A percentile compares a stretch with the other conserved stretches of the same genome.
phyloP scores from a whole-genome alignment of 2,888 invertebrate species.

The Mechanitis mazaeus region DNA sequence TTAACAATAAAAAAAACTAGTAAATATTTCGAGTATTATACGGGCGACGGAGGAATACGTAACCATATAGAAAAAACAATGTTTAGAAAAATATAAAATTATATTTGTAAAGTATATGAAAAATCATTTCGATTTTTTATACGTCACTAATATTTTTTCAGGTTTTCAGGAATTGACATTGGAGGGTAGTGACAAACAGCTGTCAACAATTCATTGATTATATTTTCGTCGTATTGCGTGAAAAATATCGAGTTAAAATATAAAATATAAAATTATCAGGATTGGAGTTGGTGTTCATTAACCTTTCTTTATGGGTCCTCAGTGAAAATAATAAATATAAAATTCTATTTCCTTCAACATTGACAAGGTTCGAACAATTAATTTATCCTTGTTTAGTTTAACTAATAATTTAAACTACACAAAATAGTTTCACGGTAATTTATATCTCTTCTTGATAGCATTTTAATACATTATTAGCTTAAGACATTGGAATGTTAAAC shows the following conservation, averaged over 20 bases:
- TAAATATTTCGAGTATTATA: too few species aligned
- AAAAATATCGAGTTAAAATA: conserved; percentile 20
- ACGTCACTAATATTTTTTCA: neutral
- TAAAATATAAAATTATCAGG: conserved; percentile 23
- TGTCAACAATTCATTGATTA: conserved; percentile 29
- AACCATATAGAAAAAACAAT: too few species aligned
- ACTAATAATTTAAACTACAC: conserved; percentile 59
- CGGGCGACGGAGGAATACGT: too few species aligned
- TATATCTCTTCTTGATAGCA: conserved; percentile 17
- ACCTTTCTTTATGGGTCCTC: conserved; percentile 24
- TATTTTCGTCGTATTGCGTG: conserved; percentile 28
- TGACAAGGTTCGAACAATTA: conserved; percentile 40
- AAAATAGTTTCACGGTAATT: conserved; percentile 45
- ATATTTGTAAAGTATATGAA: too few species aligned
- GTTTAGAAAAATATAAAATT: neutral
- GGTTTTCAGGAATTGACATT: conserved; percentile 6
- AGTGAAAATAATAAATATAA: conserved; percentile 14
- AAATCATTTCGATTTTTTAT: too few species aligned
- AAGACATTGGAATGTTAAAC: neutral
- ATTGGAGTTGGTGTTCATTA: conserved; percentile 7
- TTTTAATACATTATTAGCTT: conserved; percentile 9
- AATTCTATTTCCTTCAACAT: neutral
- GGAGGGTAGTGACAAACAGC: conserved; percentile 15
- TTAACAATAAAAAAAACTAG: too few species aligned
- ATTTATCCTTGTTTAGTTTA: conserved; percentile 43